Base-by-base conservation (phyloP, 2,113 vertebrate genomes). In the Hypocryptadius cinnamomeus region DNA sequence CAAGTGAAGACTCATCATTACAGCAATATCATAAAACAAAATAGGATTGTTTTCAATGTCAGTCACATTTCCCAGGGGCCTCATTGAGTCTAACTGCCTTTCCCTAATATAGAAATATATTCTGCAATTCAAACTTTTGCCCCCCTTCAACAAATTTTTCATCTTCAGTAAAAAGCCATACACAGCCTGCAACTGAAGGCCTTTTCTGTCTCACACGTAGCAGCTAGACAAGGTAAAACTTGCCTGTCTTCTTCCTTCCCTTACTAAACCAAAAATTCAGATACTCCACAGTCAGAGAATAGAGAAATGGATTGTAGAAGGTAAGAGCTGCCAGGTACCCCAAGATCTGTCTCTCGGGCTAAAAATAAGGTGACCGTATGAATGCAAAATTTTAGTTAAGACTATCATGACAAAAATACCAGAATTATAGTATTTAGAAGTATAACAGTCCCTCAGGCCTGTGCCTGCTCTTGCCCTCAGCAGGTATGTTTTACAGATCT, bases 11-110 rank as follows among this genome's bases (percentile, higher is more conserved):
- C 60, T 94, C 56, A 33, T 88, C 84, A 60, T 78, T 81, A 88
- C 59, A 80, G 71, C 47, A 77, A 20, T 78, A 87, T 44, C 60
- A 70, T 84, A 92, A 92, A 87, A 47, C 66, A 87, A 94, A 95
- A 66, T 10, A 76, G 45, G 66, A 93, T 59, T 92, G 60, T 61
- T 94, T 84, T 81, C 68, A 69, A 79, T n/a, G 90, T 78, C 87
- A 68, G 5, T 89, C 90, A 84, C 40, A 81, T 92, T 72, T 91
- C 91, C 77, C 93, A 92, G 40, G 60, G 56, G 93, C 42, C 89
- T 89, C 73, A 48, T 22, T 79, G 72, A 89, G 54, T 63, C 64
- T 84, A 85, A 89, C 71, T 87, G 79, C 72, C 69, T 93, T 71
- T 86, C 57, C 48, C 89, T 94, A 85, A 92, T 9, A 40, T 5